These are phyloP conservation scores for Pipistrellus pipistrellus DNA, from an alignment of 2,797 vertebrate species.

Conservation along the genomic window DNA sequence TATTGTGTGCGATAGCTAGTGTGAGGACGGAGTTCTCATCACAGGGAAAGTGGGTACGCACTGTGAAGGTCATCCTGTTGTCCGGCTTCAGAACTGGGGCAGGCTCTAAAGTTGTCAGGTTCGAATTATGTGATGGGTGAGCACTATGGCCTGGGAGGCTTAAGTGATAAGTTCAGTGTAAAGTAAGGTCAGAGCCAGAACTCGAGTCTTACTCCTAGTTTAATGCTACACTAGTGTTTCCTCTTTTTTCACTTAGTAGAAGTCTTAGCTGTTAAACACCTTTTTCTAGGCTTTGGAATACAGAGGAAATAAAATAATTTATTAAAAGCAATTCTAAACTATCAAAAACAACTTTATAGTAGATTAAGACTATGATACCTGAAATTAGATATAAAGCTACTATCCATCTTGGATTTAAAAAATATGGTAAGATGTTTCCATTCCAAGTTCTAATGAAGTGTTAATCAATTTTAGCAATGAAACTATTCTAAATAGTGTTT, in stretches of 20 bases:
- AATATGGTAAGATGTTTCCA: background rate
- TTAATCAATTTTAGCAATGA: slow-evolving; percentile 26
- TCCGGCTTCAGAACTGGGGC: background rate
- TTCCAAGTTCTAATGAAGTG: slow-evolving; percentile 19
- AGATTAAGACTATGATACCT: background rate
- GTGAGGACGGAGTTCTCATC: background rate
- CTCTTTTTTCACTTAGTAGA: slow-evolving; percentile 39
- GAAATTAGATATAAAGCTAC: background rate
- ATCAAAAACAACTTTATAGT: slow-evolving; percentile 9
- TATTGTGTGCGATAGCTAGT: background rate
- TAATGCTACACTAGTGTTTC: background rate
- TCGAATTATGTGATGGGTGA: slow-evolving; percentile 5
- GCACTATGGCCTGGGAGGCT: background rate
- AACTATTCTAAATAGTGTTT: background rate
- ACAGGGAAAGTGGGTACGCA: background rate
- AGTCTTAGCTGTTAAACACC: slow-evolving; percentile 19
- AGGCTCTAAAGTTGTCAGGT: background rate
- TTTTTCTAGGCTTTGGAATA: slow-evolving; percentile 45
- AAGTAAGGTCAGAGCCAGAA: background rate
- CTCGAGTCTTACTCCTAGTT: background rate
- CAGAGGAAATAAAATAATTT: background rate
- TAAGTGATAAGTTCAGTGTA: slow-evolving; percentile 4
- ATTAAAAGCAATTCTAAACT: slow-evolving; percentile 7
- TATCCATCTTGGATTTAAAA: slow-evolving; percentile 17
- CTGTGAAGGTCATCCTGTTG: background rate